Evolutionary conservation across 2,797 vertebrate genomes (phyloP).

Genomic region (Ambastaia sidthimunki): DNA sequence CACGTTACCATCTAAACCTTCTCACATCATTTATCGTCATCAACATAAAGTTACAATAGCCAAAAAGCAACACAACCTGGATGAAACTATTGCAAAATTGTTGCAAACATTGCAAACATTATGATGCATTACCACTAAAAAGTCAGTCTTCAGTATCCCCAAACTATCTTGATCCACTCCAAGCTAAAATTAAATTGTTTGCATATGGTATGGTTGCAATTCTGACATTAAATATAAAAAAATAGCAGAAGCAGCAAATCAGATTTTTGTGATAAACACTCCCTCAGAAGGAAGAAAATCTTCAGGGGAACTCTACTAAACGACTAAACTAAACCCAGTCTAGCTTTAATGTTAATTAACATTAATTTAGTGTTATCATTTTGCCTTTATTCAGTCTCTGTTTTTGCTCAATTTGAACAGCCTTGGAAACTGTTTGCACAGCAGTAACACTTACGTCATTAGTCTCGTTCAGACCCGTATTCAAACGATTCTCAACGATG

Average conservation of each 20-base stretch:
- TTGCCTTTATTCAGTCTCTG: slow-evolving; percentile 51
- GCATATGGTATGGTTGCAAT: neutral
- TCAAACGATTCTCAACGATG: slow-evolving; percentile 21
- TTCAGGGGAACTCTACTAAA: neutral
- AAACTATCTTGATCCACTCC: neutral
- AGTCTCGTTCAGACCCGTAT: neutral
- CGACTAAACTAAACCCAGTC: neutral
- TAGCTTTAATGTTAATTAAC: slow-evolving; percentile 1
- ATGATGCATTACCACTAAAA: neutral
- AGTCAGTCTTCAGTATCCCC: too few species aligned
- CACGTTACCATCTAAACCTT: slow-evolving; percentile 31
- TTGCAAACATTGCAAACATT: slow-evolving; percentile 29
- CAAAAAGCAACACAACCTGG: slow-evolving; percentile 30
- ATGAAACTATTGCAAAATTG: slow-evolving; percentile 33
- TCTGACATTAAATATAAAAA: neutral
- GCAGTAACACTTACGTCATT: slow-evolving; percentile 32
- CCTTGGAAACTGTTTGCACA: slow-evolving; percentile 33
- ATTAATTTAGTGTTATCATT: slow-evolving; percentile 9
- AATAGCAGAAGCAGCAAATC: neutral
- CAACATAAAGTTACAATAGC: slow-evolving; percentile 8
- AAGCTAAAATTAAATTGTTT: neutral
- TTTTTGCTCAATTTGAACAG: slow-evolving; percentile 59
- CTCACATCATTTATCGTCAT: slow-evolving; percentile 53
- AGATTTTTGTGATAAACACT: neutral
- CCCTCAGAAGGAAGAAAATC: neutral